Evolutionary conservation across 2,888 invertebrate species (phyloP).

Genomic region (Desoria tigrina): DNA sequence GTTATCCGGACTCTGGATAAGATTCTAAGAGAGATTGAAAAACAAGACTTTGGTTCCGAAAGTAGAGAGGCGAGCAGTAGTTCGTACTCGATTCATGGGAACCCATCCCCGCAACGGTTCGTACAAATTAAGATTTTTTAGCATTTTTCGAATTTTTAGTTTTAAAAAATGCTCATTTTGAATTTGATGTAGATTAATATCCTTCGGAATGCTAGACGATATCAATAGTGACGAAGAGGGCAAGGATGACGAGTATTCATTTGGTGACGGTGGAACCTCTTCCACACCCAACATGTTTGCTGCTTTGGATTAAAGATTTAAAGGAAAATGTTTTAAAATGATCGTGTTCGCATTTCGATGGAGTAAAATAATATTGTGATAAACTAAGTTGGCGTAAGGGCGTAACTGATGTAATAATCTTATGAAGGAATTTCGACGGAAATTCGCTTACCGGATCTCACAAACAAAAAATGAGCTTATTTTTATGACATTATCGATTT

Average conservation of each 20-base stretch:
- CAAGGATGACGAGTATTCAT: neutral
- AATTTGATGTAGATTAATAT: constrained; percentile 9
- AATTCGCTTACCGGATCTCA: too few relatives aligned
- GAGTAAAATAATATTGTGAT: too few relatives aligned
- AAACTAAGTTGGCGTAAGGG: too few relatives aligned
- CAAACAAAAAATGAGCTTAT: too few relatives aligned
- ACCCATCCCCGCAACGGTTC: neutral
- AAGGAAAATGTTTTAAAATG: too few relatives aligned
- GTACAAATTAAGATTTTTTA: too few relatives aligned
- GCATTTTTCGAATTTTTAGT: neutral
- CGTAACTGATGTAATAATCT: too few relatives aligned
- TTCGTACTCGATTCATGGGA: neutral
- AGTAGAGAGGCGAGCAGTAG: neutral
- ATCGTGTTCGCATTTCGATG: too few relatives aligned
- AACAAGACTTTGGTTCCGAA: neutral
- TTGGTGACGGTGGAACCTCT: neutral
- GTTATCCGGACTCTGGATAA: constrained; percentile 41
- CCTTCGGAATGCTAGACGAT: constrained; percentile 3
- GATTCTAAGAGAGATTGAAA: constrained; percentile 42
- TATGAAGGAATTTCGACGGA: too few relatives aligned
- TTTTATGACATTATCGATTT: too few relatives aligned
- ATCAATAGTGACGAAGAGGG: neutral
- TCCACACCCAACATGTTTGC: neutral
- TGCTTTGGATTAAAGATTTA: neutral
- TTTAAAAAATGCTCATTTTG: neutral